These are phyloP conservation scores for Quiscalus mexicanus DNA, from an alignment of 2,113 vertebrate genomes.

Conservation along the genomic window DNA sequence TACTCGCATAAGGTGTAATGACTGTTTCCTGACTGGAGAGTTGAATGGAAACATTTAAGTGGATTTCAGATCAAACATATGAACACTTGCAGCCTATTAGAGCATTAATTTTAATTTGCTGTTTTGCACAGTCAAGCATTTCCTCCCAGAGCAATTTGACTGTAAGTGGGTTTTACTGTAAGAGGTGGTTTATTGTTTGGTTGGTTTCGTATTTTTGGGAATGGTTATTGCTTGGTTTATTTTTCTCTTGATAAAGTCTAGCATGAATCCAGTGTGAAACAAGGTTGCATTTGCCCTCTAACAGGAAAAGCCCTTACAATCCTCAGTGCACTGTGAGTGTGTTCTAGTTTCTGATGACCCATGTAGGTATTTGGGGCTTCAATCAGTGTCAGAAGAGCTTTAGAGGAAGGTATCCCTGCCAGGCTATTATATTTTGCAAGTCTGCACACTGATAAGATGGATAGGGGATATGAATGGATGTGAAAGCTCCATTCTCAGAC, in stretches of 20 bases:
- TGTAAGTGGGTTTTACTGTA: background rate
- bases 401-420: background rate
- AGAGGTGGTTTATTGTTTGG: background rate
- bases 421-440: background rate
- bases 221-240: background rate
- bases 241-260: background rate
- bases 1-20: background rate
- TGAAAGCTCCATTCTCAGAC: background rate
- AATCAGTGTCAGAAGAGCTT: background rate
- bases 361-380: background rate
- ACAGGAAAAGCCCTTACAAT: background rate
- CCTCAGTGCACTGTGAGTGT: background rate
- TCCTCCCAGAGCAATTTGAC: background rate
- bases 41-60: background rate
- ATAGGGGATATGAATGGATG: background rate
- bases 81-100: background rate
- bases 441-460: background rate
- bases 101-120: background rate
- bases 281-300: background rate
- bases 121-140: background rate
- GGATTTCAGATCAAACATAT: background rate
- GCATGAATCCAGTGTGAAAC: background rate
- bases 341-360: background rate
- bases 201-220: background rate
- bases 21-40: background rate